phyloP scores from a whole-genome alignment of 2,113 vertebrate genomes.

The Carassius auratus region DNA sequence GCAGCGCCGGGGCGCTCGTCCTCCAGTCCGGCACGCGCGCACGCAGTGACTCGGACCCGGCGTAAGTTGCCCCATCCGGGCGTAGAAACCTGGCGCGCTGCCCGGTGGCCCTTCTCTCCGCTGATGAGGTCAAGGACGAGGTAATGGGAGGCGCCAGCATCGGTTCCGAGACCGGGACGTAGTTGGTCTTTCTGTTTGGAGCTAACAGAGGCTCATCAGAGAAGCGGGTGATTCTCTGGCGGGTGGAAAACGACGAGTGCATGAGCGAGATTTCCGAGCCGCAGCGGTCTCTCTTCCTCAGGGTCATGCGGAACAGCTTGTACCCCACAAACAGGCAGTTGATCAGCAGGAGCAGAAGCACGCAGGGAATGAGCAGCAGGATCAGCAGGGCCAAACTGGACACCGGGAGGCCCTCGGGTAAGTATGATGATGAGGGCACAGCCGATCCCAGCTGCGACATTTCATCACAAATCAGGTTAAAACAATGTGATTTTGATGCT shows the following conservation, averaged over 20 bases:
- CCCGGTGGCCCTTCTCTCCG: constrained; percentile 59
- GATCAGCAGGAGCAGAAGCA: constrained; percentile 75
- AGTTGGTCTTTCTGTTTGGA: constrained; percentile 58
- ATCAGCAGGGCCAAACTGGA: constrained; percentile 71
- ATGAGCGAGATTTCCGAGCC: constrained; percentile 61
- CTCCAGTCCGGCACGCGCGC: constrained; percentile 70
- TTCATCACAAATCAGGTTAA: constrained; percentile 57
- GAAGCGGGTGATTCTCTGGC: constrained; percentile 55
- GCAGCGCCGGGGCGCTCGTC: constrained; percentile 61
- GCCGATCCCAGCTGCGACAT: constrained; percentile 71
- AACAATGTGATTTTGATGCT: background rate
- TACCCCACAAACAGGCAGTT: constrained; percentile 78
- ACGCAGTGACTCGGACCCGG: constrained; percentile 64
- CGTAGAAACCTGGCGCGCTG: constrained; percentile 60
- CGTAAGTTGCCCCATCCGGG: constrained; percentile 67
- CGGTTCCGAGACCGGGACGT: constrained; percentile 68
- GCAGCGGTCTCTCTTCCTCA: constrained; percentile 47
- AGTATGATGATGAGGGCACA: constrained; percentile 49
- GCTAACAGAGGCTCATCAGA: constrained; percentile 58
- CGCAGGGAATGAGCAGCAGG: constrained; percentile 70
- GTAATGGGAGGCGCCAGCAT: constrained; percentile 67
- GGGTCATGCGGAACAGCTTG: constrained; percentile 69
- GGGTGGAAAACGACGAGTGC: constrained; percentile 62
- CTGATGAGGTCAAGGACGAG: constrained; percentile 61
- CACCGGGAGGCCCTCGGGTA: constrained; percentile 64